Evolutionary conservation across 2,888 invertebrate genomes (phyloP).

Genomic region (Graphium colonna): DNA sequence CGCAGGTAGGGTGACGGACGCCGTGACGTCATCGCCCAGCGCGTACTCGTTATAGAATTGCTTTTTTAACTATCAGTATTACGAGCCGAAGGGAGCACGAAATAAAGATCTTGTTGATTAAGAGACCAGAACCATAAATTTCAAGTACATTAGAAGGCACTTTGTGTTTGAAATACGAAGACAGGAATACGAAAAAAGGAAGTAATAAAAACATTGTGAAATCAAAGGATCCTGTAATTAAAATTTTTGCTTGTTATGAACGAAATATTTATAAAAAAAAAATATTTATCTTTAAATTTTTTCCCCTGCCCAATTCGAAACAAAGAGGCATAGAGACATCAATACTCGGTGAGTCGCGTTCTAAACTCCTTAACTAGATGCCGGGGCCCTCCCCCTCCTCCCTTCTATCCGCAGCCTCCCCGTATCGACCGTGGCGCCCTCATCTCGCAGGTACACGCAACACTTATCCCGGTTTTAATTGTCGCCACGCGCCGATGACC

Average conservation of each 20-base stretch:
- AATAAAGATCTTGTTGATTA: too few species aligned
- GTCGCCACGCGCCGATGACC: conserved; percentile 76
- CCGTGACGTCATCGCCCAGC: background rate
- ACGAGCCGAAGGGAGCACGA: too few species aligned
- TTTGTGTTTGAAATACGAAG: too few species aligned
- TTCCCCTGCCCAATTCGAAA: conserved; percentile 31
- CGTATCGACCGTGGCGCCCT: conserved; percentile 75
- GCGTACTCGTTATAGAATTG: background rate
- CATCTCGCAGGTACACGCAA: conserved; percentile 78
- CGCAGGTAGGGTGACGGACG: background rate
- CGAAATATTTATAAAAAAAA: too few species aligned
- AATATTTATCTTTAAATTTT: conserved; percentile 29
- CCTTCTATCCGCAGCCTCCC: conserved; percentile 44
- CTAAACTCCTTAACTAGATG: conserved; percentile 73
- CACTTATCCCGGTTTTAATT: conserved; percentile 79
- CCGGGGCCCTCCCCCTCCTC: conserved; percentile 43
- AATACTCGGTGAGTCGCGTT: conserved; percentile 70
- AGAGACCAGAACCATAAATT: too few species aligned
- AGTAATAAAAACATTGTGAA: too few species aligned
- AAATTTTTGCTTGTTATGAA: too few species aligned
- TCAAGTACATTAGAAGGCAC: too few species aligned
- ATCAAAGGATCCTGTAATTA: too few species aligned
- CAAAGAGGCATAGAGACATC: conserved; percentile 56
- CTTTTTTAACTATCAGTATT: too few species aligned
- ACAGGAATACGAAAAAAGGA: too few species aligned